Conservation (phyloP, 2,888 invertebrate species). For the Platyscelio sp. region DNA sequence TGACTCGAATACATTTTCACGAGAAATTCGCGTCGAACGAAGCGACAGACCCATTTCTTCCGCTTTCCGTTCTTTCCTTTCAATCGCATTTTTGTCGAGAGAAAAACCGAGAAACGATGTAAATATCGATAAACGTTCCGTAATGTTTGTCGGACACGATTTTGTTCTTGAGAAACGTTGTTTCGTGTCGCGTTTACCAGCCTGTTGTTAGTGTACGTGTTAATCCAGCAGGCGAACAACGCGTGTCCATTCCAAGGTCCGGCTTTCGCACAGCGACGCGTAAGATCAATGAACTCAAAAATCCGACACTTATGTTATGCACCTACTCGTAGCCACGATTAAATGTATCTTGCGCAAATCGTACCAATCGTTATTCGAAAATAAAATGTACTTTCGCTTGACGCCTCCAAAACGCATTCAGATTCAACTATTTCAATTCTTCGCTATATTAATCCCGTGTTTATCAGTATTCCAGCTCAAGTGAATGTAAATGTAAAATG, state of each 20-base stretch:
- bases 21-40: not conserved
- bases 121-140: conserved; percentile 23
- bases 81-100: not conserved
- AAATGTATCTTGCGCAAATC: conserved; percentile 20
- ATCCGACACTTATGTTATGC: conserved; percentile 46
- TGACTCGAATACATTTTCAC: not conserved
- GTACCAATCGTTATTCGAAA: not conserved
- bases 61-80: not conserved
- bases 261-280: conserved; percentile 58
- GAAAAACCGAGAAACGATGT: not conserved
- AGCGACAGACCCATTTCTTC: not conserved
- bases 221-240: conserved; percentile 53
- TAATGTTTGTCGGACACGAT: conserved; percentile 55
- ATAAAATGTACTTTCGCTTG: not conserved
- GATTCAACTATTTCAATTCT: not conserved
- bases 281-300: conserved; percentile 64
- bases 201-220: conserved; percentile 45
- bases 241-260: conserved; percentile 58
- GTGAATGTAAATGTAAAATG: no score
- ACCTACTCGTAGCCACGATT: conserved; percentile 11
- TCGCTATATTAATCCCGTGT: not conserved
- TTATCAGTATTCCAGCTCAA: no score
- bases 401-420: not conserved
- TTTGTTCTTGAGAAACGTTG: conserved; percentile 63
- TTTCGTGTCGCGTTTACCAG: conserved; percentile 30